Percentiles rank a stretch among this genome's conserved stretches.
phyloP scores from a whole-genome alignment of 2,888 invertebrate species.

The Tetragnatha montana region DNA sequence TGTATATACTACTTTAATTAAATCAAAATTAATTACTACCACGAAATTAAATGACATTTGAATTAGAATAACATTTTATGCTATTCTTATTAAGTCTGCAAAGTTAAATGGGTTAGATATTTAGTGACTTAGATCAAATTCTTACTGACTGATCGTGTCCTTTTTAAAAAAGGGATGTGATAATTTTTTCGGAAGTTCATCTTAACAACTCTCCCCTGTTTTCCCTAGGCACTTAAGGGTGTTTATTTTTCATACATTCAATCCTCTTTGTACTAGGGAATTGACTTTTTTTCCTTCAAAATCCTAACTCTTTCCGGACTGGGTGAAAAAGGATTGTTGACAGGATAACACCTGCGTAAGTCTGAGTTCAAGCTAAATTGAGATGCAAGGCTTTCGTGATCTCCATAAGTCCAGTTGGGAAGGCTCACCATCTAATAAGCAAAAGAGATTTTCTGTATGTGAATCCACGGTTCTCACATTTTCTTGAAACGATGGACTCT shows the following conservation, averaged over 20 bases:
- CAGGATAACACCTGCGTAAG: neutral
- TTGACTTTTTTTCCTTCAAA: neutral
- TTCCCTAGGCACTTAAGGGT: neutral
- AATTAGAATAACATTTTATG: too few species aligned
- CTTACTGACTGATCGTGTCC: neutral
- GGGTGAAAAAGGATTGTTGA: neutral
- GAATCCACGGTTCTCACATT: neutral
- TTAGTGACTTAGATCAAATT: too few species aligned
- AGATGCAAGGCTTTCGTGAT: neutral
- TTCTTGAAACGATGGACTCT: neutral
- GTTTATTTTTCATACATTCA: neutral
- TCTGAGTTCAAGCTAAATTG: neutral
- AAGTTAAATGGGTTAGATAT: too few species aligned
- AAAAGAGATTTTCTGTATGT: neutral
- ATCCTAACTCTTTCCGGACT: neutral
- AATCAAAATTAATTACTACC: too few species aligned
- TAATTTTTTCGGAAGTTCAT: neutral
- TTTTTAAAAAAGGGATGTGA: neutral
- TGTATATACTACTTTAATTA: too few species aligned
- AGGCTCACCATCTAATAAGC: neutral
- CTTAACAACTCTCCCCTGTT: neutral
- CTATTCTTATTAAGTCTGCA: too few species aligned
- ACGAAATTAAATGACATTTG: too few species aligned
- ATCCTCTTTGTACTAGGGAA: neutral
- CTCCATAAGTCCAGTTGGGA: neutral